Conservation (phyloP, 2,797 vertebrate species). For the Darevskia nairensis region DNA sequence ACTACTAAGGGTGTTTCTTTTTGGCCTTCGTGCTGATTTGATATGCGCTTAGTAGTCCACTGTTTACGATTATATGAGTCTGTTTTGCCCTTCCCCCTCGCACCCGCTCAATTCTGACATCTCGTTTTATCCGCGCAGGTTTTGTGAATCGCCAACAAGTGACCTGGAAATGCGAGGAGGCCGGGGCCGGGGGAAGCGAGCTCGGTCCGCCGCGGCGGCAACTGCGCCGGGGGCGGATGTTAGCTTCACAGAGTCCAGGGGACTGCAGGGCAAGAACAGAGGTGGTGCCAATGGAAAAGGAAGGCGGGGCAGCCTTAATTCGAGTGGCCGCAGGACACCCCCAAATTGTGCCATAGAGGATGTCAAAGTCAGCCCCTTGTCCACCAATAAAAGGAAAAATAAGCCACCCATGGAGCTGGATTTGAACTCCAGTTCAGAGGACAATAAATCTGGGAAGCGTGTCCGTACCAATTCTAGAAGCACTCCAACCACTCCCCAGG, state of each 20-base stretch:
- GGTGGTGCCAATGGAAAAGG: conserved; percentile 93
- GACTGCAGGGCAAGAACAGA: conserved; percentile 91
- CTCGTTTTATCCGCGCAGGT: conserved; percentile 80
- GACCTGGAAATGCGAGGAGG: conserved; percentile 93
- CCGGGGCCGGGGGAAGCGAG: conserved; percentile 93
- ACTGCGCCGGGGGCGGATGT: conserved; percentile 85
- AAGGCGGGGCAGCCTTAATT: conserved; percentile 91
- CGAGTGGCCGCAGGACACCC: conserved; percentile 89
- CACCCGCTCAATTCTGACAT: conserved; percentile 25
- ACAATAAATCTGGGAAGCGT: conserved; percentile 92
- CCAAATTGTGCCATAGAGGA: conserved; percentile 93
- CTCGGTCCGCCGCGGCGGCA: conserved; percentile 86
- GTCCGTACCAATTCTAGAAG: conserved; percentile 95
- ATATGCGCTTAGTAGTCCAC: neutral
- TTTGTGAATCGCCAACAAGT: conserved; percentile 96
- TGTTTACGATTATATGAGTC: conserved; percentile 5
- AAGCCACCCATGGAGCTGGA: conserved; percentile 93
- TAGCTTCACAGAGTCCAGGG: conserved; percentile 87
- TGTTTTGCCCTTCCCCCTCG: neutral
- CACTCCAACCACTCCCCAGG: conserved; percentile 94
- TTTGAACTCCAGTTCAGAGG: conserved; percentile 91
- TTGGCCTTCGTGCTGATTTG: conserved; percentile 4
- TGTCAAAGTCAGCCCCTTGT: conserved; percentile 87
- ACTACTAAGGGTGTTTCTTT: neutral
- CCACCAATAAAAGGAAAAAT: conserved; percentile 90